Evolutionary conservation across 2,113 vertebrate species (phyloP), one percentile per base, ranked within the genome.

Genomic region (Noctilio leporinus): DNA sequence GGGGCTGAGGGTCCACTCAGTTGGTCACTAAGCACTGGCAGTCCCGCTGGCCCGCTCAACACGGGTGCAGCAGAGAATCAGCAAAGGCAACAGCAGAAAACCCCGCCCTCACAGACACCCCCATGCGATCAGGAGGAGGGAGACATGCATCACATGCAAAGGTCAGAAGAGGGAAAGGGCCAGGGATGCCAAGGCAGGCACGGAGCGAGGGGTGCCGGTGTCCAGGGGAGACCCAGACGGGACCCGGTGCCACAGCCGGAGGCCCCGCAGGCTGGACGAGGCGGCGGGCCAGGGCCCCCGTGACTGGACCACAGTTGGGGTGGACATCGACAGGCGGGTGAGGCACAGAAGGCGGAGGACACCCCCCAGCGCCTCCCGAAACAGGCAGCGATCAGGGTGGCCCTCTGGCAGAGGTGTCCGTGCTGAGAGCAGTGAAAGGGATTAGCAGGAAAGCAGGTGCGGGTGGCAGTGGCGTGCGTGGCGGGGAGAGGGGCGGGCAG

Each of bases 401-500:
- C 45, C 11, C 24, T 11, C 43, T 10, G 19, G 40, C 11, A 10
- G 55, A 0, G 12, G 26, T 20, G 38, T 24, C 51, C 65, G 7
- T 7, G 84, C 35, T 10, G 43, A 91, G 47, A n/a, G 26, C 49
- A n/a, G 3, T 2, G 40, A 22, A 22, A 47, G 35, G 16, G 76
- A 38, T 20, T 14, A 24, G 75, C 0, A 53, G 40, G 35, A 43
- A 87, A 38, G 38, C 20, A 33, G 45, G 69, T n/a, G 30, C 28
- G 5, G 10, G 12, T n/a, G n/a, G n/a, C n/a, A n/a, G 6, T 47
- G 28, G 33, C 17, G n/a, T 1, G 38, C 8, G 0, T 0, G 8
- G 9, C 4, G 45, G 22, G 16, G 24, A 67, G n/a, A 6, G 72
- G 7, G 7, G 62, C 49, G 43, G 65, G 16, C 12, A 12, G 57